Conservation (phyloP, 1,140 invertebrate genomes). For the Agrilus planipennis region DNA sequence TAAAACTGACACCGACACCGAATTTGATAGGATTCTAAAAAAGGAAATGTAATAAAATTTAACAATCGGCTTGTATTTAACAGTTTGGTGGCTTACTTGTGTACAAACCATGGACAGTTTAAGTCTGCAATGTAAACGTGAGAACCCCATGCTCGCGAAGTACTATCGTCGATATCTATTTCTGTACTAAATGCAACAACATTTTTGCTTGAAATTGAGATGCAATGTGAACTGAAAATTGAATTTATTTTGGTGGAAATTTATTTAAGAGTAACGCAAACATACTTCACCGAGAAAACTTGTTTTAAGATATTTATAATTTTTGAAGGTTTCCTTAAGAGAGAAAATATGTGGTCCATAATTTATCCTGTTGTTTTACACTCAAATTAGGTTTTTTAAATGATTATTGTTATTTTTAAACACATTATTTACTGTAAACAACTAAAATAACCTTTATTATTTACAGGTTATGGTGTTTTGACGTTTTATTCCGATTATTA, state of each 20-base stretch:
- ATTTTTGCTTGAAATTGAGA: slow-evolving; percentile 62
- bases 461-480: too few species aligned
- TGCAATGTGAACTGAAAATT: slow-evolving; percentile 25
- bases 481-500: too few species aligned
- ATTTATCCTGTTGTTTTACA: too few species aligned
- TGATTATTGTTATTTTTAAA: neutral
- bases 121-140: slow-evolving; percentile 80
- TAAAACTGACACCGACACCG: slow-evolving; percentile 54
- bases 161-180: slow-evolving; percentile 52
- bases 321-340: slow-evolving; percentile 23
- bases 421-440: too few species aligned
- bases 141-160: slow-evolving; percentile 55
- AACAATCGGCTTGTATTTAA: neutral
- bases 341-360: slow-evolving; percentile 31
- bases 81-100: slow-evolving; percentile 44
- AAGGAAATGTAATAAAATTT: slow-evolving; percentile 10
- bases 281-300: slow-evolving; percentile 22
- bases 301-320: slow-evolving; percentile 14
- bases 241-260: slow-evolving; percentile 5
- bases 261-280: neutral
- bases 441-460: too few species aligned
- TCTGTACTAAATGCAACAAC: slow-evolving; percentile 69
- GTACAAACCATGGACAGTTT: slow-evolving; percentile 71
- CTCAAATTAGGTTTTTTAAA: slow-evolving; percentile 2
- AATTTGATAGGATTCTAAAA: slow-evolving; percentile 42